These are phyloP conservation scores for Alsophila aescularia DNA, from an alignment of 2,888 invertebrate species.

Conservation along the genomic window DNA sequence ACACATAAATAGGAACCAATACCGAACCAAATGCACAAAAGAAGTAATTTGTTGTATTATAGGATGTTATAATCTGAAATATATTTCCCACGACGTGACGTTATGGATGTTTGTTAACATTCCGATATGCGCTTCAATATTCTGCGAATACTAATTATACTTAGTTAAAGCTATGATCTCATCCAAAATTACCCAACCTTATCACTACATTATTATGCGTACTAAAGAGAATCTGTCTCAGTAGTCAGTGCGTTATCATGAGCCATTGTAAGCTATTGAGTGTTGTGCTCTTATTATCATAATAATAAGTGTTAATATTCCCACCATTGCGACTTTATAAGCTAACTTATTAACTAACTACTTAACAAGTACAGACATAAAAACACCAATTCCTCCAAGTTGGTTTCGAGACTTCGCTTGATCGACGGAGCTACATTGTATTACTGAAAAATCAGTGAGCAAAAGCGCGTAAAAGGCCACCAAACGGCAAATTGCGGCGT, in stretches of 20 bases:
- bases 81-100: neutral
- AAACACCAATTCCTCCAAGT: too few relatives aligned
- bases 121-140: slow-evolving; percentile 12
- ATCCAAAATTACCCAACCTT: slow-evolving; percentile 60
- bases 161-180: slow-evolving; percentile 57
- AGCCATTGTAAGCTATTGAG: slow-evolving; percentile 19
- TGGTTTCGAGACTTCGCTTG: too few relatives aligned
- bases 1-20: slow-evolving; percentile 30
- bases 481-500: slow-evolving; percentile 14
- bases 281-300: too few relatives aligned
- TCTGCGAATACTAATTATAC: slow-evolving; percentile 22
- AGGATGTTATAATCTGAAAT: neutral
- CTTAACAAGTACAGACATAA: too few relatives aligned
- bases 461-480: neutral
- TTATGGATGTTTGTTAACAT: neutral
- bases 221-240: slow-evolving; percentile 31
- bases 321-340: too few relatives aligned
- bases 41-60: neutral
- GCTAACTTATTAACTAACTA: too few relatives aligned
- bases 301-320: too few relatives aligned
- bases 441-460: too few relatives aligned
- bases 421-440: too few relatives aligned
- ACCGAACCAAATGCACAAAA: slow-evolving; percentile 6
- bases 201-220: slow-evolving; percentile 30
- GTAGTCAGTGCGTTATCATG: slow-evolving; percentile 39